These are phyloP conservation scores for Rhizomys pruinosus DNA, from an alignment of 2,113 vertebrate genomes.

Conservation along the genomic window DNA sequence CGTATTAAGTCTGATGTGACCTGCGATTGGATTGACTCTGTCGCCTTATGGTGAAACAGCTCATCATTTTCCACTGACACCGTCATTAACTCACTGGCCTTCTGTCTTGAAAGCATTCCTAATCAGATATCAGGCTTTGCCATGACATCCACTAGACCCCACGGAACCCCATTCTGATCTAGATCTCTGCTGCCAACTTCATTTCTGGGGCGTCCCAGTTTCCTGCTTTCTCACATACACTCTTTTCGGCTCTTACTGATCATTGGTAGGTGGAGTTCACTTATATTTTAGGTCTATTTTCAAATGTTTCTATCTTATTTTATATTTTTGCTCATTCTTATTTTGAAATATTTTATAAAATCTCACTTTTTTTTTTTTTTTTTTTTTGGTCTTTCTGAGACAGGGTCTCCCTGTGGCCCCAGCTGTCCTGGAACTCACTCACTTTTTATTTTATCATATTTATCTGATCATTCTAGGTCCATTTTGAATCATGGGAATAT, in stretches of 20 bases:
- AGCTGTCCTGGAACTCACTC: too few species aligned
- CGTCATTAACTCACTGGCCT: background rate
- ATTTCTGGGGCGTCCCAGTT: background rate
- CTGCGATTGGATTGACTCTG: too few species aligned
- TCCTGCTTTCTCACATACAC: background rate
- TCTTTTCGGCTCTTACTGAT: background rate
- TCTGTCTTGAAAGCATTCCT: background rate
- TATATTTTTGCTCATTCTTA: background rate
- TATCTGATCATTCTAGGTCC: background rate
- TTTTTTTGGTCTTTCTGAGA: too few species aligned
- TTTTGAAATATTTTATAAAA: too few species aligned
- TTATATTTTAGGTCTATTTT: background rate
- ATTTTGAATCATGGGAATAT: too few species aligned
- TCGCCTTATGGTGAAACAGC: background rate
- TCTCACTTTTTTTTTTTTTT: background rate
- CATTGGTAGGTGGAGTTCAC: too few species aligned
- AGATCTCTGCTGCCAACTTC: too few species aligned
- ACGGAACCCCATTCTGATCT: background rate
- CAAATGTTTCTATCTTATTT: background rate
- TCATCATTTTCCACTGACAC: background rate
- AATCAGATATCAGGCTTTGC: too few species aligned
- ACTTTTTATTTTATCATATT: background rate
- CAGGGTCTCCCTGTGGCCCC: too few species aligned
- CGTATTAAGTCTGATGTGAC: background rate
- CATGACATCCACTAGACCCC: fast-evolving